Conservation (phyloP, 2,113 vertebrate genomes). For the Eptatretus burgeri region DNA sequence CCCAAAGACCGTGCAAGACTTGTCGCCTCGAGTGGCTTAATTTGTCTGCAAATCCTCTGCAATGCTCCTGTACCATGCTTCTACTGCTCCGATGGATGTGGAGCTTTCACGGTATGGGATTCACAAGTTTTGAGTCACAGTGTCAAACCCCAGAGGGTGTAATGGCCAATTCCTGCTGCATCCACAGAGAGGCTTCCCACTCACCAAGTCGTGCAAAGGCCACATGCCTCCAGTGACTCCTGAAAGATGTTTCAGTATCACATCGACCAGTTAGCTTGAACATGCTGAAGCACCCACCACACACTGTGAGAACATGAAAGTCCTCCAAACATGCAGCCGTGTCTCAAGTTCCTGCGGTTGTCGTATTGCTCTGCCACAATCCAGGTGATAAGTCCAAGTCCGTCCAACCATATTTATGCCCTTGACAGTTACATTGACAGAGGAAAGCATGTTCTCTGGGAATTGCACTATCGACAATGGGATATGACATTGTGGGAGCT, state of each 20-base stretch:
- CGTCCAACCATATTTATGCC: not conserved
- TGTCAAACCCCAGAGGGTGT: not conserved
- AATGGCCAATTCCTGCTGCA: not conserved
- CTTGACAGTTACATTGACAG: slow-evolving; percentile 7
- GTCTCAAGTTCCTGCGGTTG: not conserved
- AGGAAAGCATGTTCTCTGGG: not conserved
- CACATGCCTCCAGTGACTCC: no score
- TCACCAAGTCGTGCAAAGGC: no score
- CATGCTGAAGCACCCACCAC: not conserved
- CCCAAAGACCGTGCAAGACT: no score
- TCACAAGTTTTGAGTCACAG: no score
- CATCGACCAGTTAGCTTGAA: no score
- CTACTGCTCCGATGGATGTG: not conserved
- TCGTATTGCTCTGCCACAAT: not conserved
- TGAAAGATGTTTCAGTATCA: no score
- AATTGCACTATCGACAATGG: not conserved
- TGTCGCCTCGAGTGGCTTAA: no score
- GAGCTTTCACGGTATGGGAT: not conserved
- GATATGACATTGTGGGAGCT: slow-evolving; percentile 2
- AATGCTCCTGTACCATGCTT: not conserved
- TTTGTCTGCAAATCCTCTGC: not conserved
- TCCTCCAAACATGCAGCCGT: not conserved
- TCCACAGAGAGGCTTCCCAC: not conserved
- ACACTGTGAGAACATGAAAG: not conserved
- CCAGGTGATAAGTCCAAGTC: slow-evolving; percentile 1